Base-by-base conservation (phyloP, 2,113 vertebrate genomes). In the Apteryx mantelli region DNA sequence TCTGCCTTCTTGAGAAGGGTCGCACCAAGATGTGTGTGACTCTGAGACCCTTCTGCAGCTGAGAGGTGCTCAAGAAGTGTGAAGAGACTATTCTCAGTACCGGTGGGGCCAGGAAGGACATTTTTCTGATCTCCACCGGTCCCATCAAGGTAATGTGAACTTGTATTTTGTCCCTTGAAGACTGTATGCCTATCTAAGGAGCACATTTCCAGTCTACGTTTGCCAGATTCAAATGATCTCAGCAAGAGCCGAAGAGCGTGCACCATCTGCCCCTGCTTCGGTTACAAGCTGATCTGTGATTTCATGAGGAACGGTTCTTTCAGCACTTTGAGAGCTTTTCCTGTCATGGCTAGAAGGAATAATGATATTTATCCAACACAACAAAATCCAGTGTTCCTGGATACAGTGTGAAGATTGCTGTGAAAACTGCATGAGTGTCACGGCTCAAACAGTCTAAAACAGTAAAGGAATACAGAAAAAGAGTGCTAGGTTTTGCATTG, bases 261-360 rank as follows among this genome's bases (percentile, higher is more conserved):
- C 48, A 40, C 60, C 83, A 89, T 93, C 86, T 96, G 90, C 82
- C 88, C 78, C 50, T 64, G 52, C 95, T 92, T 88, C 86, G 86
- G 74, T 40, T 58, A 14, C 56, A 61, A 87, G 65, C 77, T 79
- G 70, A 64, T 58, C 80, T 28, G 11, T 44, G 68, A 52, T 76
- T 89, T 92, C 91, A 71, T 9, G 30, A 85, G 86, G 86, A 95
- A 44, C 1, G 1, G 25, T 64, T 44, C 88, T 90, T 96, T 63
- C 2, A 0, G 28, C 86, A 82, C 77, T 91, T 94, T 58, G 70
- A 92, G 74, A 92, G 86, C 93, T 94, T 84, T 38, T 77, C 61
- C 81, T 92, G 63, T 91, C 81, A 63, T 4, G 4, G 65, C 80
- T 75, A 34, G 81, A 75, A 93, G 66, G 48, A 82, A 18, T 93